Conservation (phyloP, 2,888 invertebrate species). For the Eristalis arbustorum region DNA sequence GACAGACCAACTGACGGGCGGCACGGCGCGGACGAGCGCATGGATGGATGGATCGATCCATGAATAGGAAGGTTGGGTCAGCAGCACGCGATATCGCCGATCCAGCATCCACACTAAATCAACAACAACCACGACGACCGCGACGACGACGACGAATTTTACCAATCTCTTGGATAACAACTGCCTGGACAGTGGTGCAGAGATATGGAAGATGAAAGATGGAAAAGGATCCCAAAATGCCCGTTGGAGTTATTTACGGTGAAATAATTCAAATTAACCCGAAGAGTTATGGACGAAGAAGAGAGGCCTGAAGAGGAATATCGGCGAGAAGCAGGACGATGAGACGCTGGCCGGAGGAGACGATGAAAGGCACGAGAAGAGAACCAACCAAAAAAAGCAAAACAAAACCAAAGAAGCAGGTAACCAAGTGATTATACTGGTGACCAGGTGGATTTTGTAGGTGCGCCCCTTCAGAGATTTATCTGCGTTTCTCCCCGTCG, state of each 20-base stretch:
- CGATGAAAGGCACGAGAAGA: not conserved
- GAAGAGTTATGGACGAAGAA: conserved; percentile 63
- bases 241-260: conserved; percentile 77
- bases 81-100: conserved; percentile 63
- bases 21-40: not conserved
- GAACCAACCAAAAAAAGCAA: too few relatives aligned
- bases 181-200: conserved; percentile 39
- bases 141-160: not conserved
- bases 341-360: conserved; percentile 44
- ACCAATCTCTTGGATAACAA: conserved; percentile 72
- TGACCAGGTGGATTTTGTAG: conserved; percentile 67
- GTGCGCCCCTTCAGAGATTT: conserved; percentile 46
- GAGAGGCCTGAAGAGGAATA: conserved; percentile 20
- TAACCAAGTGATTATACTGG: conserved; percentile 61
- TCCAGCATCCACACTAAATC: conserved; percentile 22
- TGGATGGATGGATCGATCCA: conserved; percentile 56
- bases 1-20: conserved; percentile 22
- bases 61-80: conserved; percentile 58
- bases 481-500: not conserved
- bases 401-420: conserved; percentile 10
- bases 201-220: conserved; percentile 1
- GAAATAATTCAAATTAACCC: conserved; percentile 78
- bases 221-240: conserved; percentile 49
- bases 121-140: conserved; percentile 1
- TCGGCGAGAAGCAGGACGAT: not conserved